Evolutionary conservation across 2,888 invertebrate genomes (phyloP).

Genomic region (Panopea generosa): DNA sequence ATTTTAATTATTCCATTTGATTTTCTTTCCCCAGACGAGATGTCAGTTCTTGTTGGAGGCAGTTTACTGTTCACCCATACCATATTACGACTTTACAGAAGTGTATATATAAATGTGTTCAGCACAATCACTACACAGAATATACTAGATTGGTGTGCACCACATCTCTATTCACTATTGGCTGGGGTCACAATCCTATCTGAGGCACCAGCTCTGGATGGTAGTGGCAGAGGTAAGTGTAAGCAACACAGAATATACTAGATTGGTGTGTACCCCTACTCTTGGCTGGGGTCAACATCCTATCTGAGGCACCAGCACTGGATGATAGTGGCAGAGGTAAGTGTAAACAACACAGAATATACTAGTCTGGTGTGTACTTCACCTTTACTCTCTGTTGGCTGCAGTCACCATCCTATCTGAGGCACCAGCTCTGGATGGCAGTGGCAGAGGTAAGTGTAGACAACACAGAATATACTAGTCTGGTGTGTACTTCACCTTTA

Average conservation of each 20-base stretch:
- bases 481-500: constrained; percentile 57
- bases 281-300: constrained; percentile 51
- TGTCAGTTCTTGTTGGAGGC: constrained; percentile 59
- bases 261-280: constrained; percentile 56
- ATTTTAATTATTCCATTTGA: too few relatives aligned
- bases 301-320: constrained; percentile 58
- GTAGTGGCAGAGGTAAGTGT: constrained; percentile 42
- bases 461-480: constrained; percentile 54
- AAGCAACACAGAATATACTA: constrained; percentile 52
- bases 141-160: constrained; percentile 56
- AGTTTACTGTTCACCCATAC: constrained; percentile 63
- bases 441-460: background rate
- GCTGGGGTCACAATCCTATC: constrained; percentile 61
- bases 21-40: constrained; percentile 48
- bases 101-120: constrained; percentile 67
- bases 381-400: constrained; percentile 23
- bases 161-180: constrained; percentile 50
- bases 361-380: background rate
- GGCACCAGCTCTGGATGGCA: constrained; percentile 38
- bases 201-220: constrained; percentile 58
- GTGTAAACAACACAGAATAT: too few relatives aligned
- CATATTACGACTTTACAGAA: constrained; percentile 60
- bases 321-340: constrained; percentile 48
- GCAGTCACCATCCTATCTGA: constrained; percentile 57
- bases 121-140: constrained; percentile 49